phyloP scores from a whole-genome alignment of 30 jellyfish, hydroid and myxozoan species.

The Hydractinia echinata region DNA sequence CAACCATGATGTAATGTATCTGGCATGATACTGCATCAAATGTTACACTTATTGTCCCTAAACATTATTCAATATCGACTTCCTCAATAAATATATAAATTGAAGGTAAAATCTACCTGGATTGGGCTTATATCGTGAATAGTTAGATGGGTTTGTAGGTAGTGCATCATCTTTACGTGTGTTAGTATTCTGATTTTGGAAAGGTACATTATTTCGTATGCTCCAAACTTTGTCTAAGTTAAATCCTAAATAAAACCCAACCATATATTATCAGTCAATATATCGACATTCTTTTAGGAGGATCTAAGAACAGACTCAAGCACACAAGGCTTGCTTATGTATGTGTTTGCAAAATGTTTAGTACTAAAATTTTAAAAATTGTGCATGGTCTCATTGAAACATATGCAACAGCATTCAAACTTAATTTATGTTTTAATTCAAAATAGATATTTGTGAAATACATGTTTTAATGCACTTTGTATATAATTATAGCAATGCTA shows the following conservation, averaged over 20 bases:
- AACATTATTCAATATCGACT: too few relatives aligned
- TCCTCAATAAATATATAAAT: too few relatives aligned
- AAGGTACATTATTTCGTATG: slow-evolving; percentile 68
- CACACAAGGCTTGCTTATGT: too few relatives aligned
- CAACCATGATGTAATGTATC: too few relatives aligned
- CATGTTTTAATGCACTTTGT: too few relatives aligned
- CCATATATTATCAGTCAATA: background rate
- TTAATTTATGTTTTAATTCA: background rate
- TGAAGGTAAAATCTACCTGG: background rate
- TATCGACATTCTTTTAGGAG: too few relatives aligned
- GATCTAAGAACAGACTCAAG: too few relatives aligned
- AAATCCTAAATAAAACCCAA: slow-evolving; percentile 34
- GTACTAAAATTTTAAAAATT: background rate
- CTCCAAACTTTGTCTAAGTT: slow-evolving; percentile 87
- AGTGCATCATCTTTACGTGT: background rate
- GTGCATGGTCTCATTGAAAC: background rate
- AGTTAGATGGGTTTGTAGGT: background rate
- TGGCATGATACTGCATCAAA: too few relatives aligned
- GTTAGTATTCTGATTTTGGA: slow-evolving; percentile 4
- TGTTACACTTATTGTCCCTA: too few relatives aligned
- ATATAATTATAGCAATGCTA: too few relatives aligned
- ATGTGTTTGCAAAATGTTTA: too few relatives aligned
- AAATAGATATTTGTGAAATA: too few relatives aligned
- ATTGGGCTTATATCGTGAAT: background rate
- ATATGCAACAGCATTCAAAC: background rate